These are phyloP conservation scores for Palythoa grandis DNA, from an alignment of 92 coral and sea anemone species.

Conservation along the genomic window DNA sequence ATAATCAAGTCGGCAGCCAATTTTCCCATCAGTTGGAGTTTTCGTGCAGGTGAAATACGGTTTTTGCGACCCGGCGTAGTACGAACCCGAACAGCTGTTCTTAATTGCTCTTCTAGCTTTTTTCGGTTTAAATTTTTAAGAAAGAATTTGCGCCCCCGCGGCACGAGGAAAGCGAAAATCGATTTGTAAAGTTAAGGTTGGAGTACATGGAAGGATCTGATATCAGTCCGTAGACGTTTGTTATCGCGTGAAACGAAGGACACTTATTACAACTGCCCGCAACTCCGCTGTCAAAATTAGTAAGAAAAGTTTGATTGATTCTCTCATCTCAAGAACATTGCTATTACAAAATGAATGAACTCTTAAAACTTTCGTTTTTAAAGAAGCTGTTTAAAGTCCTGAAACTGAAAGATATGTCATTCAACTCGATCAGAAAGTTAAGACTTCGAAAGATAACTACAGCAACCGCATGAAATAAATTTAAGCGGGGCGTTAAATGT, in stretches of 20 bases:
- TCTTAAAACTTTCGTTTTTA: conserved; percentile 18
- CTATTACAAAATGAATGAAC: not conserved
- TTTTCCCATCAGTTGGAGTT: not conserved
- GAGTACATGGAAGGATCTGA: not conserved
- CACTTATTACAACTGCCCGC: not conserved
- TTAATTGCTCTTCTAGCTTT: conserved; percentile 8
- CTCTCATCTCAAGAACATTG: not conserved
- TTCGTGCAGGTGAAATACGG: conserved; percentile 29
- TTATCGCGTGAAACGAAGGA: not conserved
- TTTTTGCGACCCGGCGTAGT: not conserved
- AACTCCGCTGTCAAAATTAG: conserved; percentile 27
- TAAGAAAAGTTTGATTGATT: not conserved
- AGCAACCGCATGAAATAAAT: not conserved
- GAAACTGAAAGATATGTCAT: too few species aligned
- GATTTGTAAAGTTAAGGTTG: conserved; percentile 17
- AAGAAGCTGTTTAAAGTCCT: not conserved
- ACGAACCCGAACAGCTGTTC: not conserved
- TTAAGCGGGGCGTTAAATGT: not conserved
- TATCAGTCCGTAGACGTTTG: not conserved
- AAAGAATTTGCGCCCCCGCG: conserved; percentile 24
- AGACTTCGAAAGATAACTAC: not conserved
- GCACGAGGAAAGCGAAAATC: conserved; percentile 5
- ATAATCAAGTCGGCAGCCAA: not conserved
- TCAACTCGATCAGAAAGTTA: not conserved
- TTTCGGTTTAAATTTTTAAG: conserved; percentile 12